A percentile compares a stretch with the other conserved stretches of the same genome.
Evolutionary conservation across 2,888 invertebrate genomes (phyloP).

Genomic region (Neoitamus cyanurus): DNA sequence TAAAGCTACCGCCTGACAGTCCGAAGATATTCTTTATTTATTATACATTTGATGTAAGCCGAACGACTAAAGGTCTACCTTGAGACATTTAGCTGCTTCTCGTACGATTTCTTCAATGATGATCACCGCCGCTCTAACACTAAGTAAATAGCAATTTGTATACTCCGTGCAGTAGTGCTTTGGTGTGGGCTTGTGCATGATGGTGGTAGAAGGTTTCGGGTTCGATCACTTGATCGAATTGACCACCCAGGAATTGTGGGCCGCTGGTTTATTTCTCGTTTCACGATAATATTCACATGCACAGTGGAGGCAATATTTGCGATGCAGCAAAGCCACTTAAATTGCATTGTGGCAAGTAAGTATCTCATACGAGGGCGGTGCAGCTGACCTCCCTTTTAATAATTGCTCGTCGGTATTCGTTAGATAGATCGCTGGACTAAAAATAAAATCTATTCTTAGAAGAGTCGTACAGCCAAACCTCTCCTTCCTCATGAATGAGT

Average conservation of each 20-base stretch:
- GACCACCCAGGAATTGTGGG: background rate
- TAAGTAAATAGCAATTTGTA: background rate
- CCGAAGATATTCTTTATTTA: background rate
- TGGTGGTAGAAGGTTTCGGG: background rate
- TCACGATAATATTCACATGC: background rate
- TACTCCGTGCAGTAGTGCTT: background rate
- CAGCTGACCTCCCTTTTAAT: slow-evolving; percentile 1
- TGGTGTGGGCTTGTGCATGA: background rate
- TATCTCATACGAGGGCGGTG: background rate
- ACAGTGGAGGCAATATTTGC: background rate
- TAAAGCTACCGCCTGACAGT: background rate
- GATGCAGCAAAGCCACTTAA: background rate
- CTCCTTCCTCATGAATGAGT: slow-evolving; percentile 31
- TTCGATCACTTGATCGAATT: background rate
- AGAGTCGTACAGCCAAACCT: slow-evolving; percentile 4
- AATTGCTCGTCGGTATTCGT: background rate
- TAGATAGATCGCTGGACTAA: background rate
- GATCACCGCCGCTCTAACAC: too few species aligned
- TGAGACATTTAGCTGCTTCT: background rate
- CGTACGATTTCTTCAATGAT: background rate
- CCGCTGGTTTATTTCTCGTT: background rate
- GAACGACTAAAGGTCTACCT: background rate
- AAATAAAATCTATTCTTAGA: slow-evolving; percentile 36
- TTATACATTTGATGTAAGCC: background rate
- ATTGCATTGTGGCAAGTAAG: background rate